Conservation (phyloP, 2,888 invertebrate species). For the Ganaspis brasiliensis region DNA sequence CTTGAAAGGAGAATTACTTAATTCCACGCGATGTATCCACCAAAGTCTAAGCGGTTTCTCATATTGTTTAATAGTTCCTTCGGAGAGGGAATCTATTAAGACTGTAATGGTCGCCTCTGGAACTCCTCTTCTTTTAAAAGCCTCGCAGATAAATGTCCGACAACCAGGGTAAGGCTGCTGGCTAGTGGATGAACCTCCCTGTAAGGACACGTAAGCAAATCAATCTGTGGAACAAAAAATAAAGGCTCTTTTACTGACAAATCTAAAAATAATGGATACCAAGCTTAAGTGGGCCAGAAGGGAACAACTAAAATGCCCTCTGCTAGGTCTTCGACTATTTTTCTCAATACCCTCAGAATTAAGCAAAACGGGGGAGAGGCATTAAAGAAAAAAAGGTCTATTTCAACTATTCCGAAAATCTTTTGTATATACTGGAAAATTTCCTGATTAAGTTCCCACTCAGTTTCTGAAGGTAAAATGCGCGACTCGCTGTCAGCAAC, state of each 20-base stretch:
- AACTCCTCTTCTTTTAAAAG: slow-evolving; percentile 55
- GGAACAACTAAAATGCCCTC: slow-evolving; percentile 43
- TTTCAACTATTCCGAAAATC: slow-evolving; percentile 61
- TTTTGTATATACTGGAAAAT: slow-evolving; percentile 49
- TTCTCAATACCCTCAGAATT: slow-evolving; percentile 49
- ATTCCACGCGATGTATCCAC: slow-evolving; percentile 50
- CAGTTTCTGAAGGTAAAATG: slow-evolving; percentile 42
- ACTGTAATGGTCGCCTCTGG: slow-evolving; percentile 52
- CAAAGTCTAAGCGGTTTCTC: slow-evolving; percentile 60
- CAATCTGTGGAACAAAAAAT: slow-evolving; percentile 9
- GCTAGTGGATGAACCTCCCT: slow-evolving; percentile 62
- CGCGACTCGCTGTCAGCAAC: slow-evolving; percentile 45
- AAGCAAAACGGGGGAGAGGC: slow-evolving; percentile 60
- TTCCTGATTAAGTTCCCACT: slow-evolving; percentile 50
- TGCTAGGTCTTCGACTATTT: slow-evolving; percentile 64
- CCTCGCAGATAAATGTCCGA: slow-evolving; percentile 65
- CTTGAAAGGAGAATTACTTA: neutral
- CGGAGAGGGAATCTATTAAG: slow-evolving; percentile 35
- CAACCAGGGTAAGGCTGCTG: slow-evolving; percentile 66
- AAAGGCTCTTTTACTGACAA: neutral
- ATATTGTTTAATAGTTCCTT: slow-evolving; percentile 61
- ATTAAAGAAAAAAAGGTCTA: slow-evolving; percentile 64
- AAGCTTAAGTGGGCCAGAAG: neutral
- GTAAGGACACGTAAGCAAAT: slow-evolving; percentile 63
- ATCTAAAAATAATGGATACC: neutral